phyloP scores from a whole-genome alignment of 2,797 vertebrate genomes.

The Pangasius macronema region DNA sequence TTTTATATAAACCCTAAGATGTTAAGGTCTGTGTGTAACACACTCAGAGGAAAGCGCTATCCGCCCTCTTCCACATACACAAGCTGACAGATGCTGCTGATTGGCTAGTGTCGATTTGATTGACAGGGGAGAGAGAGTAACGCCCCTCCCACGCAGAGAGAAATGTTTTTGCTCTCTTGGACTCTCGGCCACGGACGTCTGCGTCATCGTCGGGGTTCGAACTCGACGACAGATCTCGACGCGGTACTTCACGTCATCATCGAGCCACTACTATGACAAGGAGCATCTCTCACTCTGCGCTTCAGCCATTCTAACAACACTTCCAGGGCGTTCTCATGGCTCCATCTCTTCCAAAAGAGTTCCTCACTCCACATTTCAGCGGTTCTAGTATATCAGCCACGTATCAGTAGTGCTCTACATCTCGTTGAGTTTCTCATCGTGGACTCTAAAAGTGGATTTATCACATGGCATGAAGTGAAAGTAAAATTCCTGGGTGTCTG shows the following conservation, averaged over 20 bases:
- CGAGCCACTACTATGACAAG: background rate
- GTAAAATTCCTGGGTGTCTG: background rate
- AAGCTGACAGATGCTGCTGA: background rate
- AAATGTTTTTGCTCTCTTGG: background rate
- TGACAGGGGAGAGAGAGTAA: background rate
- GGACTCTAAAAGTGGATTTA: no score
- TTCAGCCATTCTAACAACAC: background rate
- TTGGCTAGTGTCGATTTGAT: background rate
- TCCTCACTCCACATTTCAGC: background rate
- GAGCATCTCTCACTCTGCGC: background rate
- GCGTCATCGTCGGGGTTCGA: background rate
- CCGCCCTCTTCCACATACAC: background rate
- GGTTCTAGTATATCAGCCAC: background rate
- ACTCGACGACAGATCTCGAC: background rate
- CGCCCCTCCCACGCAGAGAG: background rate
- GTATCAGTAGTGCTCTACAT: background rate
- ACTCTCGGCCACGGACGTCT: background rate
- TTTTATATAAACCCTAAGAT: background rate
- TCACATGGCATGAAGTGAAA: background rate
- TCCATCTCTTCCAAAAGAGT: background rate
- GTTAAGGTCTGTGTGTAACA: background rate
- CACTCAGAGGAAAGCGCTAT: background rate
- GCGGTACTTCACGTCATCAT: background rate
- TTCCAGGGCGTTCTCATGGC: background rate
- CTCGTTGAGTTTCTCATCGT: background rate